Evolutionary conservation across 2,797 vertebrate genomes (phyloP), one percentile per base, ranked within the genome.

Genomic region (Eidolon dupreanum): DNA sequence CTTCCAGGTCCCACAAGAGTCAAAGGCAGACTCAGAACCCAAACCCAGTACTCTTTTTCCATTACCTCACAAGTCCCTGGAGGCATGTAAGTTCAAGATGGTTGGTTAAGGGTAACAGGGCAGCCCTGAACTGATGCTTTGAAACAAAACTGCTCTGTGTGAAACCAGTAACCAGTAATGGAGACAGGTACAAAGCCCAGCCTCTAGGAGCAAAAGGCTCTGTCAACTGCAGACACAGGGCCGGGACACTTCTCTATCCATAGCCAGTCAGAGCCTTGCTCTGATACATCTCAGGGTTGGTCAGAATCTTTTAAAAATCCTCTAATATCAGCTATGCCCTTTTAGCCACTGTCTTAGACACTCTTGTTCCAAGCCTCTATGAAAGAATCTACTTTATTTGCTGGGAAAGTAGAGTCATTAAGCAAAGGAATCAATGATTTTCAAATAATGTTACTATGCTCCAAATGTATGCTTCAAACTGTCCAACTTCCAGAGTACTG

Each of bases 391-490:
- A 66, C 74, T 75, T 68, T n/a, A 74, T 84, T 66, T 95, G 46
- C 71, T 85, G 70, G 70, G 78, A 84, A 94, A 96, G 55, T 3
- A 90, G 2, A 83, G 31, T 81, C 51, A 26, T 53, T 75, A 75
- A 90, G 71, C 85, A 95, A 94, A 92, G 41, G 22, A 41, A 81
- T 57, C 20, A 1, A 73, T 81, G 74, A 73, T 74, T 87, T 86
- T n/a, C 87, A 96, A 94, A 90, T 24, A 68, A 89, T 6, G 24
- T 66, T 61, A 77, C 70, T 38, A 38, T 61, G 73, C 49, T 92
- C 85, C 88, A 79, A 90, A 93, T 16, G 49, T 49, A 49, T 49
- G 73, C 49, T 92, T 88, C 88, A 79, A 90, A 93, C 71, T 86
- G 79, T 59, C 73, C 81, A 71, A 74, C 59, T 93, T 88, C 43